A percentile compares a stretch with the other conserved stretches of the same genome.
phyloP scores from a whole-genome alignment of 1,140 invertebrate genomes.

The Aphelenchoides besseyi region DNA sequence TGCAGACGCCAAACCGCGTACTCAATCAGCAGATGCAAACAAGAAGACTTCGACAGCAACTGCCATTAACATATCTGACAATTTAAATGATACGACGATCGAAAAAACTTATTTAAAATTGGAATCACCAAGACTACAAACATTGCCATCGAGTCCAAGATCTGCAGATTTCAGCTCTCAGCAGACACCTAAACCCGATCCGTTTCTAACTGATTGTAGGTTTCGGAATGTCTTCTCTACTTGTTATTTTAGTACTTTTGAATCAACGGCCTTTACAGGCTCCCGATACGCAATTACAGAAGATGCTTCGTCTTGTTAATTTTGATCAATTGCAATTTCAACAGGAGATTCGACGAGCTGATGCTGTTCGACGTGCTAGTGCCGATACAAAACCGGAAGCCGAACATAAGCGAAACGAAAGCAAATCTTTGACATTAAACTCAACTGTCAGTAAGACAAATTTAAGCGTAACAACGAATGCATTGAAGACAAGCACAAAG shows the following conservation, averaged over 20 bases:
- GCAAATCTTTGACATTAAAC: not conserved
- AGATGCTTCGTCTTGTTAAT: not conserved
- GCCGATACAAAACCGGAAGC: not conserved
- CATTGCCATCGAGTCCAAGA: not conserved
- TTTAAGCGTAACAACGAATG: not conserved
- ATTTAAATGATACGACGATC: not conserved
- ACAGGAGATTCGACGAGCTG: conserved; percentile 1
- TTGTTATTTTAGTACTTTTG: too few species aligned
- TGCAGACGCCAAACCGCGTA: too few species aligned
- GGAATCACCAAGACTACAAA: not conserved
- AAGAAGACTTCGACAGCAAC: too few species aligned
- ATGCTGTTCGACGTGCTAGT: not conserved
- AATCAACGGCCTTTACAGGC: not conserved
- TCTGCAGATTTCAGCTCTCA: not conserved
- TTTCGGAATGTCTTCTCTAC: too few species aligned
- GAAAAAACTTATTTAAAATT: not conserved
- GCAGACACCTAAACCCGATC: not conserved
- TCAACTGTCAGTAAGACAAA: not conserved
- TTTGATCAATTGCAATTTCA: not conserved
- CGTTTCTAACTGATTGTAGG: not conserved
- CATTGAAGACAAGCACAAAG: not conserved
- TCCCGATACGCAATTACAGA: not conserved
- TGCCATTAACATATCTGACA: too few species aligned
- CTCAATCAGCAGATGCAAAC: too few species aligned
- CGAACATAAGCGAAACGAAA: not conserved